A percentile compares a stretch with the other conserved stretches of the same genome.
phyloP scores from a whole-genome alignment of 2,113 vertebrate genomes.

The Herpailurus yagouaroundi region DNA sequence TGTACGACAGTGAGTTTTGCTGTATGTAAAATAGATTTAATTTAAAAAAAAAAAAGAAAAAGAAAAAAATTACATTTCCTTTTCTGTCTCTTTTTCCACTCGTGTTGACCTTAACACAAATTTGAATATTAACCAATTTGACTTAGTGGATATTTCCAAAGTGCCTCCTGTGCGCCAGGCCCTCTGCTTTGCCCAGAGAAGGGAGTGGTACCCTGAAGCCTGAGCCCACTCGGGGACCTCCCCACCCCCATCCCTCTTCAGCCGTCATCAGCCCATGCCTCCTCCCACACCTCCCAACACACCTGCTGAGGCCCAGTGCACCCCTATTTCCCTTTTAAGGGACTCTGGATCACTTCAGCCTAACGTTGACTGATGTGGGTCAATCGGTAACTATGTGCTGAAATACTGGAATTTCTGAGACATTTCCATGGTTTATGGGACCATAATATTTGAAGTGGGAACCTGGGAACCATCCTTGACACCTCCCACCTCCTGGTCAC shows the following conservation, averaged over 20 bases:
- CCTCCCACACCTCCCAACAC: neutral
- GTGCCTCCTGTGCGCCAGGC: accelerated
- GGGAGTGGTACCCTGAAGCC: neutral
- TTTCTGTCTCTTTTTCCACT: neutral
- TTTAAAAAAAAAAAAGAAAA: neutral
- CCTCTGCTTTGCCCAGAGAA: neutral
- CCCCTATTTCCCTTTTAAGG: neutral
- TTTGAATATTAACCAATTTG: neutral
- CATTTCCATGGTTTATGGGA: neutral
- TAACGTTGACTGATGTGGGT: neutral
- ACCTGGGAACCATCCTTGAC: neutral
- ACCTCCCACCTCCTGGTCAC: neutral
- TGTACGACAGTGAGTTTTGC: neutral
- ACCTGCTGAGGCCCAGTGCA: neutral
- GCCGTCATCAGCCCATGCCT: accelerated
- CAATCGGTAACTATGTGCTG: neutral
- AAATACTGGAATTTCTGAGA: slow-evolving; percentile 53
- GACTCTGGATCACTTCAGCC: neutral
- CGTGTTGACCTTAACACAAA: neutral
- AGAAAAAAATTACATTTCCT: neutral
- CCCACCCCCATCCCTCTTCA: neutral
- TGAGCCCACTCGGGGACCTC: accelerated
- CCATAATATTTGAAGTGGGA: neutral
- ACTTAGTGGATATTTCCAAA: neutral
- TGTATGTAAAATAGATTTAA: neutral